Percentiles rank a stretch among this genome's conserved stretches.
phyloP scores from a whole-genome alignment of 2,113 vertebrate species.

The Callospermophilus lateralis region DNA sequence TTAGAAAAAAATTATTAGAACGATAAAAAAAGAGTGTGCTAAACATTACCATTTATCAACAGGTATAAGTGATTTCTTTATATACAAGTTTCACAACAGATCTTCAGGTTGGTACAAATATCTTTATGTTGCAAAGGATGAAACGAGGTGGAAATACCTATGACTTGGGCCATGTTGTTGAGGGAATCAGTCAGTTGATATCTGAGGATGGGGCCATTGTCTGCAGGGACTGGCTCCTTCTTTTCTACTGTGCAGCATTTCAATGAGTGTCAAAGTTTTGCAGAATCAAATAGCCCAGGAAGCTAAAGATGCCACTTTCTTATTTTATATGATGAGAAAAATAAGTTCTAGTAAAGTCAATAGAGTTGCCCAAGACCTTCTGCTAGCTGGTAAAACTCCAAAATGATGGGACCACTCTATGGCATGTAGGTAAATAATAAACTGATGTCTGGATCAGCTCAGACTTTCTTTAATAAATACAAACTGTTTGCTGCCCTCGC shows the following conservation, averaged over 20 bases:
- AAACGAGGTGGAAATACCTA: background rate
- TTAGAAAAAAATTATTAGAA: background rate
- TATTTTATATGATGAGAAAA: background rate
- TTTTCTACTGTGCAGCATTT: background rate
- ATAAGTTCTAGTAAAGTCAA: background rate
- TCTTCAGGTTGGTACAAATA: background rate
- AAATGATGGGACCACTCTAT: rapidly evolving
- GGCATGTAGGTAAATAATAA: background rate
- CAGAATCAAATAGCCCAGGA: background rate
- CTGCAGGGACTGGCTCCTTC: background rate
- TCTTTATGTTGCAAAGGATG: background rate
- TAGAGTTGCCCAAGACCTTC: background rate
- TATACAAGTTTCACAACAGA: background rate
- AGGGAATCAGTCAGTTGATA: background rate
- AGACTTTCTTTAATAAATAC: background rate
- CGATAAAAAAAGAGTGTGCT: background rate
- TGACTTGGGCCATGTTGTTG: background rate
- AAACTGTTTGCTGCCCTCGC: background rate
- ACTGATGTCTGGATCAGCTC: background rate
- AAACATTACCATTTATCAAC: background rate
- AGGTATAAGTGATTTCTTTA: background rate
- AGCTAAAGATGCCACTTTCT: background rate
- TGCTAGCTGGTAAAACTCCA: background rate
- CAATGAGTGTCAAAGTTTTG: background rate
- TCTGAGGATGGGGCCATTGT: background rate